Percentiles rank a stretch among this genome's conserved stretches.
These are phyloP conservation scores for Eupsittula cactorum DNA, from an alignment of 2,113 vertebrate species.

Conservation along the genomic window DNA sequence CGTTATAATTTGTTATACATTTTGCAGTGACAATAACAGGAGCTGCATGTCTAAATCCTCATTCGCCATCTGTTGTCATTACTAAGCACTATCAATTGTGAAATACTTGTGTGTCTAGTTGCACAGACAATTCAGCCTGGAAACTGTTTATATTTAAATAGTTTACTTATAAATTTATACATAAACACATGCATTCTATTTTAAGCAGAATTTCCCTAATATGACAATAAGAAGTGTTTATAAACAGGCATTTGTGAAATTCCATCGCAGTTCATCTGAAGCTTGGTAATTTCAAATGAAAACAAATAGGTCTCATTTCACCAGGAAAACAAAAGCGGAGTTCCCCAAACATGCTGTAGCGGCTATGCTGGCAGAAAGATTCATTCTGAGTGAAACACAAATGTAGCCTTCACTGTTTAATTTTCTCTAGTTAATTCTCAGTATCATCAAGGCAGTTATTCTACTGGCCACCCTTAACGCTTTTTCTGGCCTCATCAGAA, in stretches of 20 bases:
- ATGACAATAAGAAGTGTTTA: not conserved
- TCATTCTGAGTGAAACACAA: not conserved
- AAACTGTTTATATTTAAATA: not conserved
- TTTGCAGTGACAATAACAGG: not conserved
- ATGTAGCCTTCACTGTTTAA: not conserved
- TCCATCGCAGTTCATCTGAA: not conserved
- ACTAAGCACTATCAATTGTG: not conserved
- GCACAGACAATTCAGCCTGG: not conserved
- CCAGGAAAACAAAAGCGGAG: not conserved
- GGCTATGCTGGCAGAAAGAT: not conserved
- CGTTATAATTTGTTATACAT: not conserved
- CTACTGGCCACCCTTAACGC: not conserved
- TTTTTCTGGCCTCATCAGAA: not conserved
- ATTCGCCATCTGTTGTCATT: not conserved
- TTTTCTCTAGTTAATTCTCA: not conserved
- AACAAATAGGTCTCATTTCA: not conserved
- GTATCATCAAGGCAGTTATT: not conserved
- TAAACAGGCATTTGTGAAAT: not conserved
- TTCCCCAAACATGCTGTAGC: not conserved
- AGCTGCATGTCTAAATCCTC: not conserved
- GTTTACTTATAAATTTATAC: not conserved
- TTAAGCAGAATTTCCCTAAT: not conserved
- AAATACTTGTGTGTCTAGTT: not conserved
- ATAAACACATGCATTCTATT: not conserved
- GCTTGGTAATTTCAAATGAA: not conserved